Base-by-base conservation (phyloP, 2,113 vertebrate genomes). In the Ahaetulla prasina region DNA sequence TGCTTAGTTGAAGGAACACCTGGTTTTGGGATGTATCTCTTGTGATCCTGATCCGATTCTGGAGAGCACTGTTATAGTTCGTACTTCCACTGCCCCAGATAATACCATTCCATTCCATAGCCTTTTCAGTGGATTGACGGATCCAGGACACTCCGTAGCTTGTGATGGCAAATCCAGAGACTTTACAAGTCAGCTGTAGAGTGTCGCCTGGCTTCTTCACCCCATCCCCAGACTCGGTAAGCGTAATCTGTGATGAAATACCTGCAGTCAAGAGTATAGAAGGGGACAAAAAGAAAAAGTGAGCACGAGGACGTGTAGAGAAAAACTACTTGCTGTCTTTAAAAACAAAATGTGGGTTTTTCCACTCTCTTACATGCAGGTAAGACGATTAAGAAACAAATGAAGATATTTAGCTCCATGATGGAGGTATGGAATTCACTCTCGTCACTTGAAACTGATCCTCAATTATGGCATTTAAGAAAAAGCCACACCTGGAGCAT, bases 111-210 rank as follows among this genome's bases (percentile, higher is more conserved):
- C 55, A 49, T 49, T 89, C 55, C 63, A 30, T 6, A 20, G 23
- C 25, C 18, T 89, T 89, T 20, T 43, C 88, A 10, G 55, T 27
- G 2, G 55, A 8, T 2, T 68, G 88, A 8, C 25, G 16, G 30
- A 96, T 80, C 88, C 88, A 89, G 8, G 2, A 0, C 18, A 96
- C 63, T 3, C 0, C 0, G 25, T 18, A 22, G 22, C 45, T 55
- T 1, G 87, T 96, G 30, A 96, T 60, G 39, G 6, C 89, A 91
- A 94, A 95, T 1, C 95, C 94, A 14, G 90, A 93, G 52, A 74
- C 25, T 85, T 1, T 35, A 25, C 89, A 90, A 22, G 68, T 53
- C 12, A 90, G 52, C 0, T 7, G 2, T 27, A 88, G 57, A 27
- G 43, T 54, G 18, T 47, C 63, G 47, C 80, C 91, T 9, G 91